These are phyloP conservation scores for Drosophila subsilvestris DNA, from an alignment of 2,888 invertebrate species.

Conservation along the genomic window DNA sequence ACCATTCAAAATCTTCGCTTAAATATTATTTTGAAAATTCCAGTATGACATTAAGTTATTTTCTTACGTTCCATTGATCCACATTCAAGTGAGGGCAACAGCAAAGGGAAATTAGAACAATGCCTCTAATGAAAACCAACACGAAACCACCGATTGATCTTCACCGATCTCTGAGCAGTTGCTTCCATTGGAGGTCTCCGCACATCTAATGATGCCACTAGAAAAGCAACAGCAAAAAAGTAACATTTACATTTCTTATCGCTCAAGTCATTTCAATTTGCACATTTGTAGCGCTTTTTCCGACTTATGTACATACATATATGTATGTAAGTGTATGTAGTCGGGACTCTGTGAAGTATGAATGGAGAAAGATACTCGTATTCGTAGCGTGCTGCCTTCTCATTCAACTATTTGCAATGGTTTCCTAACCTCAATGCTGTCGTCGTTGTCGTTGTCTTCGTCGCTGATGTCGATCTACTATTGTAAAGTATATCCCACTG, in stretches of 20 bases:
- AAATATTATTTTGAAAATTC: not conserved
- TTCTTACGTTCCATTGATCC: constrained; percentile 29
- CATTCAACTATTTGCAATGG: constrained; percentile 49
- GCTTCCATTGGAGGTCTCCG: not conserved
- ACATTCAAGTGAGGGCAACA: constrained; percentile 25
- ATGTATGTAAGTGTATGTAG: constrained; percentile 7
- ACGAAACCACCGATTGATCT: constrained; percentile 41
- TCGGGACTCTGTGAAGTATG: constrained; percentile 64
- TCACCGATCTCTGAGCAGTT: not conserved
- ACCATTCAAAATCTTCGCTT: not conserved
- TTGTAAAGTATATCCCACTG: constrained; percentile 37
- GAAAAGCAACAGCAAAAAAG: constrained; percentile 10
- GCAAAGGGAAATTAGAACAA: constrained; percentile 54
- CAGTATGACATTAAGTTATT: not conserved
- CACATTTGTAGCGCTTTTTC: constrained; percentile 47
- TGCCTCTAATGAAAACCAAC: constrained; percentile 58
- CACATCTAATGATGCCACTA: constrained; percentile 33
- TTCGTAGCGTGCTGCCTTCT: constrained; percentile 65
- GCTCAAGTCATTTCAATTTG: constrained; percentile 60
- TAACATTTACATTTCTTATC: constrained; percentile 70
- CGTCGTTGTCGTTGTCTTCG: constrained; percentile 17
- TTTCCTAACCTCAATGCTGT: constrained; percentile 76
- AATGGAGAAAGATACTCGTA: constrained; percentile 15
- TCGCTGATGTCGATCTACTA: constrained; percentile 12
- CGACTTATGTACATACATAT: not conserved